Evolutionary conservation across 2,113 vertebrate species (phyloP).

Genomic region (Athene noctua): DNA sequence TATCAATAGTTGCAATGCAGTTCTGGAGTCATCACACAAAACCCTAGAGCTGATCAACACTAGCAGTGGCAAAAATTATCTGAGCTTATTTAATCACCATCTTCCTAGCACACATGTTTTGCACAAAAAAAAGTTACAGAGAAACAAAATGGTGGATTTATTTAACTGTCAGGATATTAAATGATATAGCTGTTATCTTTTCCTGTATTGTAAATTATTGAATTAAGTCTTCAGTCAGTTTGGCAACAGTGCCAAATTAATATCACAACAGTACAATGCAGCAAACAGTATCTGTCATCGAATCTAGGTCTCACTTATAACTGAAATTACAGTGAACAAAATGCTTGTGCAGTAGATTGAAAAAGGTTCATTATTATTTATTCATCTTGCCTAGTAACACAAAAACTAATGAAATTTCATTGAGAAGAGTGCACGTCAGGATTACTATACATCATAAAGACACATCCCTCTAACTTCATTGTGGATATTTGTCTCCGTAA

Average conservation of each 20-base stretch:
- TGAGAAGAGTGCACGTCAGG: background rate
- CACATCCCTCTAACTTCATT: background rate
- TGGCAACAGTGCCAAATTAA: constrained; percentile 42
- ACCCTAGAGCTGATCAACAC: background rate
- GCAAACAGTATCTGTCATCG: constrained; percentile 29
- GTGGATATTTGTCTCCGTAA: constrained; percentile 40
- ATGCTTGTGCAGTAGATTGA: background rate
- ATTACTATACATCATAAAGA: constrained; percentile 16
- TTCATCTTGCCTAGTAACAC: constrained; percentile 27
- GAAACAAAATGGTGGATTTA: constrained; percentile 19
- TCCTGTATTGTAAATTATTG: constrained; percentile 43
- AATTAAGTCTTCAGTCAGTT: constrained; percentile 57
- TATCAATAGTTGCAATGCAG: background rate
- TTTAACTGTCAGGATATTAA: constrained; percentile 57
- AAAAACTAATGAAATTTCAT: constrained; percentile 3
- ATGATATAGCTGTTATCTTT: constrained; percentile 54
- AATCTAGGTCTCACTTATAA: constrained; percentile 23
- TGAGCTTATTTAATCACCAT: background rate
- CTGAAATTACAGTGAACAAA: constrained; percentile 41
- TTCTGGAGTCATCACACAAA: background rate
- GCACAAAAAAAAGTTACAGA: background rate
- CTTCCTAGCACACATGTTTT: background rate
- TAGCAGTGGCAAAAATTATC: background rate
- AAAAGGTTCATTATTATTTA: constrained; percentile 61
- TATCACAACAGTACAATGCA: background rate